Percentiles rank a stretch among this genome's conserved stretches.
Evolutionary conservation across 2,113 vertebrate genomes (phyloP).

Genomic region (Proterorhinus semilunaris): DNA sequence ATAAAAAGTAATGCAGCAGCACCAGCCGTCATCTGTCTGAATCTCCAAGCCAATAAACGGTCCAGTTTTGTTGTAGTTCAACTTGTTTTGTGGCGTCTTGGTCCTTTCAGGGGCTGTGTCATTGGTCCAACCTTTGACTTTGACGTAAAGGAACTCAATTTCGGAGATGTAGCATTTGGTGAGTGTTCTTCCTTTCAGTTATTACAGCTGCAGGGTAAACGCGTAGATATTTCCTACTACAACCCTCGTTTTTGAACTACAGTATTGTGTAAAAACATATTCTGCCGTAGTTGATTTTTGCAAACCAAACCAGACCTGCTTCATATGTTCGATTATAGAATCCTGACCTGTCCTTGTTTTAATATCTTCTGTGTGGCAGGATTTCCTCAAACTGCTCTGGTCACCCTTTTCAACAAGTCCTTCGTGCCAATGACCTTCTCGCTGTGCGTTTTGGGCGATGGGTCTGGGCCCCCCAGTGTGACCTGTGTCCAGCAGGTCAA

Average conservation of each 20-base stretch:
- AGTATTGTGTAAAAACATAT: too few species aligned
- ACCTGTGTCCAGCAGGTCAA: conserved; percentile 50
- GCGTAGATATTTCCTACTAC: not conserved
- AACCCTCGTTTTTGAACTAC: too few species aligned
- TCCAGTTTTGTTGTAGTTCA: not conserved
- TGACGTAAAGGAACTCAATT: conserved; percentile 75
- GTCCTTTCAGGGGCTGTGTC: conserved; percentile 79
- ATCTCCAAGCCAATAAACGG: too few species aligned
- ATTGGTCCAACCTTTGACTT: conserved; percentile 83
- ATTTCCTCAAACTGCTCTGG: conserved; percentile 78
- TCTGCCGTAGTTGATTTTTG: too few species aligned
- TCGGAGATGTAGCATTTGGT: conserved; percentile 87
- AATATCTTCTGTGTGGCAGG: conserved; percentile 61
- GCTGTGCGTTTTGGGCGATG: conserved; percentile 80
- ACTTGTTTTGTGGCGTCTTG: conserved; percentile 7
- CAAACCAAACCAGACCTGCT: too few species aligned
- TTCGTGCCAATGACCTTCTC: conserved; percentile 81
- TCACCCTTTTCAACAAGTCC: conserved; percentile 82
- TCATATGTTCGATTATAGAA: not conserved
- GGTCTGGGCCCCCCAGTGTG: conserved; percentile 69
- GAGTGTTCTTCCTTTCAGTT: conserved; percentile 48
- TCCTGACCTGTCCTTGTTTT: not conserved
- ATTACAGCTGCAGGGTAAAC: not conserved
- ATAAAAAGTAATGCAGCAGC: too few species aligned
- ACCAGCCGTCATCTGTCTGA: too few species aligned